Evolutionary conservation across 2,888 invertebrate species (phyloP), one percentile per base, ranked within the genome.

Genomic region (Amaurobius ferox): DNA sequence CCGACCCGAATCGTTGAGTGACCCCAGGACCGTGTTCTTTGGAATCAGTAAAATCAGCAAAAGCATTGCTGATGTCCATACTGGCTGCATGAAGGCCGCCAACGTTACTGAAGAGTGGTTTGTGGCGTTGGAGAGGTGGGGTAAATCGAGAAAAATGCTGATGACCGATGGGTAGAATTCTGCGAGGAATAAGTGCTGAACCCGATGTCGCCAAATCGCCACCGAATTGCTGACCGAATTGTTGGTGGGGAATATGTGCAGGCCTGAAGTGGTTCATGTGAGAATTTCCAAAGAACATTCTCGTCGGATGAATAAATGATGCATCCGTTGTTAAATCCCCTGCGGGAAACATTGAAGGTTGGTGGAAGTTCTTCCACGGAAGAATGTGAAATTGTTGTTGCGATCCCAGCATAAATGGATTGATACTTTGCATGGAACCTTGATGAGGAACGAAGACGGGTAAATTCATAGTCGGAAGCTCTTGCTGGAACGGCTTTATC

Each of bases 41-140:
- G 0, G 86, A 70, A 68, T 67, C 85, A 5, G 79, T 66, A 30
- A 86, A 86, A 26, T 86, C 86, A 1, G 86, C 86, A 35, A 86
- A 86, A 9, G 86, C 86, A 28, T 79, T 86, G 55, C 71, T 79
- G 11, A 86, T 86, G 29, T 86, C 86, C n/a, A 79, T 29, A 28
- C 79, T 74, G 13, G 79, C 66, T 0, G 48, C 86, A 19, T 79
- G 67, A 7, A 86, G 19, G 0, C 76, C 76, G 11, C 44, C 79
- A 0, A 74, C 62, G n/a, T 74, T 79, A n/a, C 77, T 68, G 44
- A 86, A 86, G 19, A 86, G 73, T 3, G 86, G 86, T 30, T 62
- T 78, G 64, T 86, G 86, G 0, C 62, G 61, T 23, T 55, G 55
- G 23, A 78, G 19, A 1, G 73, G 30, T 7, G 68, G 26, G 1